Evolutionary conservation across 2,797 vertebrate genomes (phyloP).

Genomic region (Argya squamiceps): DNA sequence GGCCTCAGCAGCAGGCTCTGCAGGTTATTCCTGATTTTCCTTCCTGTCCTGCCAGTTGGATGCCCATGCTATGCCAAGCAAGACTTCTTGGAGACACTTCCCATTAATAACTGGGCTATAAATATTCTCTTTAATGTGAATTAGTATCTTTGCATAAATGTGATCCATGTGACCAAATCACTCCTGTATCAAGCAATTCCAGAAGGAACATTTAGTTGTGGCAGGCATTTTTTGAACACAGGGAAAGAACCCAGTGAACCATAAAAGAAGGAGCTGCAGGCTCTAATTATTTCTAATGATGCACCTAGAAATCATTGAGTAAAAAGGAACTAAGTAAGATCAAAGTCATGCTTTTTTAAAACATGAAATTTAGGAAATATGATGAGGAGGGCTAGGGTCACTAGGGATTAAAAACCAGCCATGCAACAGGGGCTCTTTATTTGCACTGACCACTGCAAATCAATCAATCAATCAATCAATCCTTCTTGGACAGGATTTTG

Average conservation of each 20-base stretch:
- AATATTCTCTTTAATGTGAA: neutral
- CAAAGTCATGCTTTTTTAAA: neutral
- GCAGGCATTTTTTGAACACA: neutral
- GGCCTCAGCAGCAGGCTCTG: neutral
- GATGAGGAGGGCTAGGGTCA: neutral
- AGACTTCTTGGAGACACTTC: neutral
- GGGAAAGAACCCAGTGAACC: neutral
- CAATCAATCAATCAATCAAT: neutral
- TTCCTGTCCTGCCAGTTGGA: neutral
- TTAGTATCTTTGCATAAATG: neutral
- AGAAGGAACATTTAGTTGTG: neutral
- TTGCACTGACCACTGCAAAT: neutral
- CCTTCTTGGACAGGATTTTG: neutral
- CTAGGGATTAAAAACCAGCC: neutral
- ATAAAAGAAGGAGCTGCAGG: neutral
- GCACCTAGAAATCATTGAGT: neutral
- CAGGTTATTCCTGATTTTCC: slow-evolving; percentile 23
- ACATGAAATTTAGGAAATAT: neutral
- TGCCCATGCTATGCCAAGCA: neutral
- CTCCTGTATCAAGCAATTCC: neutral
- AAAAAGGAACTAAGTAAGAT: neutral
- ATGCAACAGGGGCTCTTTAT: neutral
- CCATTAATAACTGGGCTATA: neutral
- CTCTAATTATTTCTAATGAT: neutral
- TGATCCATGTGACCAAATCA: neutral